Evolutionary conservation across 2,888 invertebrate species (phyloP).

Genomic region (Gymnocheta viridis): DNA sequence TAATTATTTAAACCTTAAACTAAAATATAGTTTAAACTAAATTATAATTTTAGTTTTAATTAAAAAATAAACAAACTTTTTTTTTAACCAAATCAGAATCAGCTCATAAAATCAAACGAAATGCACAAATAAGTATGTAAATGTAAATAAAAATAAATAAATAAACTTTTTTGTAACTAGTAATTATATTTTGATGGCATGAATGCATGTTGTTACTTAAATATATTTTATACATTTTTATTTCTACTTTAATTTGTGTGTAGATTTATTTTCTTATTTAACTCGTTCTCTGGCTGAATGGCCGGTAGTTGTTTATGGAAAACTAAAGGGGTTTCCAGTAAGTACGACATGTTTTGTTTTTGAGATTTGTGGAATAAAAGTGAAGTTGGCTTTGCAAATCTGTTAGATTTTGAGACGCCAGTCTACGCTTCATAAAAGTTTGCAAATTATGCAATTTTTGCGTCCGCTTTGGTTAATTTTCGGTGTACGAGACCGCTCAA

Average conservation of each 20-base stretch:
- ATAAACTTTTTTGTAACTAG: constrained; percentile 28
- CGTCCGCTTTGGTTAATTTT: too few species aligned
- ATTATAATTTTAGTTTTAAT: background rate
- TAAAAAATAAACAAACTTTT: constrained; percentile 8
- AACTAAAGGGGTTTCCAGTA: background rate
- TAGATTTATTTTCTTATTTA: constrained; percentile 24
- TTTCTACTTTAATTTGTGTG: constrained; percentile 4
- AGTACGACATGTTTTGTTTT: too few species aligned
- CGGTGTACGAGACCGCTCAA: too few species aligned
- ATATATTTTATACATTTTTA: constrained; percentile 22
- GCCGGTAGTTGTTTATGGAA: constrained; percentile 24
- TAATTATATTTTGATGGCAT: constrained; percentile 39
- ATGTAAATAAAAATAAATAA: constrained; percentile 38
- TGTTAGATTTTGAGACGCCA: too few species aligned
- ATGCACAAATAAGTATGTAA: constrained; percentile 19
- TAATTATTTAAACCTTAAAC: background rate
- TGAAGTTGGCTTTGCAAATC: too few species aligned
- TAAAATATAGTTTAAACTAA: background rate
- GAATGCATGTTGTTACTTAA: constrained; percentile 47
- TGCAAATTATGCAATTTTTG: too few species aligned
- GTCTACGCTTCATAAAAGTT: too few species aligned
- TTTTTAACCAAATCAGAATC: constrained; percentile 19
- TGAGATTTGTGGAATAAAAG: too few species aligned
- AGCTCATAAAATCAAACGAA: constrained; percentile 15
- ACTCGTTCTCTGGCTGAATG: constrained; percentile 40